A percentile compares a stretch with the other conserved stretches of the same genome.
These are phyloP conservation scores for Drosophila grimshawi DNA, from an alignment of 1,140 invertebrate genomes.

Conservation along the genomic window DNA sequence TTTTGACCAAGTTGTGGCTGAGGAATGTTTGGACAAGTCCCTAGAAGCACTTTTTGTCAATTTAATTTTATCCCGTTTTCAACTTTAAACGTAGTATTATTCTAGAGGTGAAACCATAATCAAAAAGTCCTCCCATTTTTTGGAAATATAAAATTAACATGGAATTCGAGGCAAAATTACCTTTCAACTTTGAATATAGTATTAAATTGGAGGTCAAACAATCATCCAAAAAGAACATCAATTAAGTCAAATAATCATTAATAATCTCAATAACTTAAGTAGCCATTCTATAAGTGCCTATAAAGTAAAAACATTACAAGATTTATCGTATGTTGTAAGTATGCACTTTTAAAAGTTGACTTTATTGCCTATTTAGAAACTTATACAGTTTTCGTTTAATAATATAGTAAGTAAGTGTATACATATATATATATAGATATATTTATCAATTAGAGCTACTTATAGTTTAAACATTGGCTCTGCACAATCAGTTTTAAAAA, in stretches of 20 bases:
- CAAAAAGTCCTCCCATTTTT: neutral
- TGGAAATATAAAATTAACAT: no score
- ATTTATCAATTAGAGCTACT: slow-evolving; percentile 70
- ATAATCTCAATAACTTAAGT: no score
- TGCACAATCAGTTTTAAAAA: slow-evolving; percentile 46
- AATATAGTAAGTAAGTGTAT: slow-evolving; percentile 8
- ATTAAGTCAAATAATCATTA: no score
- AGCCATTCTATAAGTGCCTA: no score
- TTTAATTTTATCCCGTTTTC: no score
- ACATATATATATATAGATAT: slow-evolving; percentile 43
- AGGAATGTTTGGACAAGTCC: neutral
- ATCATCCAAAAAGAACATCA: no score
- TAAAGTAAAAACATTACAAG: neutral
- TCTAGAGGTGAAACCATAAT: neutral
- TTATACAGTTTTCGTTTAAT: slow-evolving; percentile 45
- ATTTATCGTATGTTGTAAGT: slow-evolving; percentile 9
- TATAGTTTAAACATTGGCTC: slow-evolving; percentile 75
- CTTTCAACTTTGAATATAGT: no score
- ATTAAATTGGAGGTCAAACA: no score
- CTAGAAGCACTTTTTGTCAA: no score
- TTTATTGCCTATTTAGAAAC: slow-evolving; percentile 65
- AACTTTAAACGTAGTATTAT: neutral
- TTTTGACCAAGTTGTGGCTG: neutral
- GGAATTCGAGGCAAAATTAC: no score
- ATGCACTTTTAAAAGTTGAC: slow-evolving; percentile 52